These are phyloP conservation scores for Baryphthengus martii DNA, from an alignment of 2,113 vertebrate species.

Conservation along the genomic window DNA sequence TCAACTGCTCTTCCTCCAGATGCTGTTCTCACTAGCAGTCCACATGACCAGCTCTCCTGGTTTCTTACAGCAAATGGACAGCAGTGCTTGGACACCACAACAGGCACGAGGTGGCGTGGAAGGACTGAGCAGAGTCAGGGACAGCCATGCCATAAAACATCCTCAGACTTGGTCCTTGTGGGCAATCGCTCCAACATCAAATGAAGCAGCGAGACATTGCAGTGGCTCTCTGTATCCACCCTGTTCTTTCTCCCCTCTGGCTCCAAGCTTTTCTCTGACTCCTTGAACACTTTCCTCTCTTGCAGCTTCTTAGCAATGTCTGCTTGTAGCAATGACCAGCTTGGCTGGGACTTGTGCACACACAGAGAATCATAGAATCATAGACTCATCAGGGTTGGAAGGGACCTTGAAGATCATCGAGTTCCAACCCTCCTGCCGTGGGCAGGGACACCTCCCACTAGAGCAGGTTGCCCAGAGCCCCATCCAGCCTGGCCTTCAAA, in stretches of 20 bases:
- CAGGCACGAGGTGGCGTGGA: neutral
- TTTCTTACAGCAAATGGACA: neutral
- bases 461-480: too few species aligned
- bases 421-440: too few species aligned
- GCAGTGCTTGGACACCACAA: neutral
- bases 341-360: neutral
- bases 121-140: neutral
- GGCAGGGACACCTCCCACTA: too few species aligned
- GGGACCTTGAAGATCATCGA: too few species aligned
- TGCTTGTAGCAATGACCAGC: neutral
- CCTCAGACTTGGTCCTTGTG: neutral
- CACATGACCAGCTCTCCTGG: neutral
- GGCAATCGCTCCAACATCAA: neutral
- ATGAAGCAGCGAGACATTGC: neutral
- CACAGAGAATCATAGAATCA: too few species aligned
- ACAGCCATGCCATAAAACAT: neutral
- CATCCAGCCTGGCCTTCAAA: too few species aligned
- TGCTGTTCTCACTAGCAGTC: neutral
- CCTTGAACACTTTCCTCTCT: neutral
- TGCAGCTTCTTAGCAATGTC: neutral
- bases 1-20: neutral
- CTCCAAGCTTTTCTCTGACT: neutral
- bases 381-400: too few species aligned
- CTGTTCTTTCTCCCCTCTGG: neutral
- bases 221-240: neutral